Conservation (phyloP, 2,113 vertebrate species). For the Salvelinus fontinalis region DNA sequence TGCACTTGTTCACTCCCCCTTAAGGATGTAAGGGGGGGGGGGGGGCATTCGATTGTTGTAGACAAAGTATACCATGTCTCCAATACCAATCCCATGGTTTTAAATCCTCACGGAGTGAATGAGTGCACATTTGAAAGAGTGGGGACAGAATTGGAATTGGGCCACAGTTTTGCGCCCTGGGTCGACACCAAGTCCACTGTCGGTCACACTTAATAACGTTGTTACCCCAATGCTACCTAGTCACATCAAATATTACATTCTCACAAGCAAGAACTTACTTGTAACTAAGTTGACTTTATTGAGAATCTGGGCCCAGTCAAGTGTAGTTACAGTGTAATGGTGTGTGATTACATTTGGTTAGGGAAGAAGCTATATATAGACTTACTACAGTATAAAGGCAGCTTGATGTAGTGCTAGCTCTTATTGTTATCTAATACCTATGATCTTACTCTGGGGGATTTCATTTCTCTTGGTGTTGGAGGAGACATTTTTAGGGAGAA, state of each 20-base stretch:
- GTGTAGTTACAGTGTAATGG: constrained; percentile 50
- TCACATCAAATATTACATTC: neutral
- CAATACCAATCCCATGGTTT: too few relatives aligned
- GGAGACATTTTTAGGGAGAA: constrained; percentile 34
- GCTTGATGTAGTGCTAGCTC: neutral
- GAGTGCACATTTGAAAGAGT: too few relatives aligned
- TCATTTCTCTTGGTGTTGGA: neutral
- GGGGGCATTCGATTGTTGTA: too few relatives aligned
- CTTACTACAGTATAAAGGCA: neutral
- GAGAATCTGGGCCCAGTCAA: constrained; percentile 59
- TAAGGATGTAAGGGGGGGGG: too few relatives aligned
- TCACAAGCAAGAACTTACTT: neutral
- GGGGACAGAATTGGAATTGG: too few relatives aligned
- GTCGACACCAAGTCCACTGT: neutral
- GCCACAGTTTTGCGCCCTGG: too few relatives aligned
- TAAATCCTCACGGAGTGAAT: too few relatives aligned
- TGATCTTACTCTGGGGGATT: neutral
- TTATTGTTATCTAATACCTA: too few relatives aligned
- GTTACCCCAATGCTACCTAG: neutral
- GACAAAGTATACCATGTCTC: too few relatives aligned
- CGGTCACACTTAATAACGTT: neutral
- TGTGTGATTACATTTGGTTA: neutral
- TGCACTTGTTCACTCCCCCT: too few relatives aligned
- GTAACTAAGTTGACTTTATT: constrained; percentile 37
- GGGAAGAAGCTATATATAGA: neutral